These are phyloP conservation scores for Coranthus polyacanthus DNA, from an alignment of 2,797 vertebrate genomes.

Conservation along the genomic window DNA sequence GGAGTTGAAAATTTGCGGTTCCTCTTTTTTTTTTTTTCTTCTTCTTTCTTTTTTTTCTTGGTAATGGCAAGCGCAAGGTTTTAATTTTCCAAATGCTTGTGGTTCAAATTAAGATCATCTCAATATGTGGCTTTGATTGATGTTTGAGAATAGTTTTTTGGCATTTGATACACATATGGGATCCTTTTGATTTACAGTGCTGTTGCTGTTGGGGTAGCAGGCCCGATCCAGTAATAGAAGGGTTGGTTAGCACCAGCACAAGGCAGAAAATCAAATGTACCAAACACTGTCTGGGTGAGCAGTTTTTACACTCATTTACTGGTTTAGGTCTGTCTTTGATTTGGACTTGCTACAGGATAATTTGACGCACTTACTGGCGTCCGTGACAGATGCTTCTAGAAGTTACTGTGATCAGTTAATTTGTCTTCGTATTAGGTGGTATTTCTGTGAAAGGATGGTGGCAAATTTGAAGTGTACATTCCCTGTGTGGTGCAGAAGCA, in stretches of 20 bases:
- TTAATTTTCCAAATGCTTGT: slow-evolving; percentile 87
- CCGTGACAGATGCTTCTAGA: slow-evolving; percentile 42
- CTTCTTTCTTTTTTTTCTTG: slow-evolving; percentile 62
- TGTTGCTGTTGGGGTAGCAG: slow-evolving; percentile 68
- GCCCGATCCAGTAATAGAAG: slow-evolving; percentile 71
- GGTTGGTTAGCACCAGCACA: slow-evolving; percentile 63
- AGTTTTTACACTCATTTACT: slow-evolving; percentile 49
- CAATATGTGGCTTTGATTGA: slow-evolving; percentile 85
- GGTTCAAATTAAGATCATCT: slow-evolving; percentile 85
- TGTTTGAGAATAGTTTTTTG: slow-evolving; percentile 82
- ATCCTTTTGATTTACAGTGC: slow-evolving; percentile 77
- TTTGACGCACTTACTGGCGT: slow-evolving; percentile 29
- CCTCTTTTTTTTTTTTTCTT: slow-evolving; percentile 5
- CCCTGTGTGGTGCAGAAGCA: slow-evolving; percentile 58
- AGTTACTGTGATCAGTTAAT: slow-evolving; percentile 38
- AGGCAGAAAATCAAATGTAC: slow-evolving; percentile 63
- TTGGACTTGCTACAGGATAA: slow-evolving; percentile 23
- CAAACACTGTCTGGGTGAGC: slow-evolving; percentile 47
- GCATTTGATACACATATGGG: slow-evolving; percentile 79
- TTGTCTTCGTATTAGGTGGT: slow-evolving; percentile 38
- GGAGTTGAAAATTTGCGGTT: slow-evolving; percentile 81
- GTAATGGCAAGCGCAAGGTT: slow-evolving; percentile 81
- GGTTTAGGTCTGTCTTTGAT: slow-evolving; percentile 47
- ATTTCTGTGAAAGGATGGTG: slow-evolving; percentile 47
- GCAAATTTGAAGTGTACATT: slow-evolving; percentile 54